Evolutionary conservation across 2,113 vertebrate genomes (phyloP), one percentile per base, ranked within the genome.

Genomic region (Motacilla tschutschensis): DNA sequence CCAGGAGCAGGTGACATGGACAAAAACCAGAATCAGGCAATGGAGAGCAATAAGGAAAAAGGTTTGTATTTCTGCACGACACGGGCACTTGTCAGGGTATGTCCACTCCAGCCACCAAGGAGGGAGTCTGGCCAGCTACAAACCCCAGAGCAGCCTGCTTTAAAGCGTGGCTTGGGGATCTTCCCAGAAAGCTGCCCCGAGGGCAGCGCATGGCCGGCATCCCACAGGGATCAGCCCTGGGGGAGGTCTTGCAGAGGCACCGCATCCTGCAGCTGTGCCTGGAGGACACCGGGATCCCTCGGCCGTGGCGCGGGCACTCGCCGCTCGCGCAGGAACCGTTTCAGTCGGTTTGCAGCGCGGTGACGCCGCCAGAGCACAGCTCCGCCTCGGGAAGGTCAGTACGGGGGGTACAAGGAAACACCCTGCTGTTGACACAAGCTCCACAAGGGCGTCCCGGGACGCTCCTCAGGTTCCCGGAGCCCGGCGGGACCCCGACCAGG

Each of bases 231-330:
- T 38, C 65, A 24, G 5, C 43, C 25, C 22, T 15, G 5, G n/a
- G 29, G 26, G 3, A 38, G 31, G 13, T 5, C 31, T 16, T 3
- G 51, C 19, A 3, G 19, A 7, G 4, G 25, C 24, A 8, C n/a
- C 15, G 31, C 53, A 10, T n/a, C 46, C 46, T 1, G 25, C 15
- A 11, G 28, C 41, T 3, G 36, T 2, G 14, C 51, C 13, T 1
- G 29, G 3, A 6, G 79, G 51, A 17, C 0, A 44, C 26, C 25
- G 24, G 38, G 11, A 22, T 13, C 31, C 24, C 1, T 4, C 1
- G 17, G 12, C 15, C 15, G 0, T 0, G 12, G 8, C 21, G 0
- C 6, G 1, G 4, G 5, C 12, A 2, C 2, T 0, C 17, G 5
- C 1, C 6, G 18, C 44, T 17, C 10, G 0, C 0, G 3, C 28